phyloP scores from a whole-genome alignment of 2,888 invertebrate genomes.

The Drosophila fungiperda region DNA sequence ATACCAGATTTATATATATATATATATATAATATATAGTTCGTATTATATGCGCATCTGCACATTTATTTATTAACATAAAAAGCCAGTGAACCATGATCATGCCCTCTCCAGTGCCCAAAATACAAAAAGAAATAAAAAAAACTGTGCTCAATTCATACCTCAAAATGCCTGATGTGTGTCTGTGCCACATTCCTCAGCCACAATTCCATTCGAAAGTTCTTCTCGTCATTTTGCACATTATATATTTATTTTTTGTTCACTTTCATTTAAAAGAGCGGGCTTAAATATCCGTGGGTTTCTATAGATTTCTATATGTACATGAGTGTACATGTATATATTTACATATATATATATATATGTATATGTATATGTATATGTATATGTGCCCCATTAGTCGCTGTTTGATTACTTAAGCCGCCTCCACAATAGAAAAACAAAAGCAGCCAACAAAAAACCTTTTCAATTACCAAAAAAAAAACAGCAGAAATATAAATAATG shows the following conservation, averaged over 20 bases:
- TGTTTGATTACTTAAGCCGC: constrained; percentile 73
- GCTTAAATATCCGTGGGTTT: constrained; percentile 39
- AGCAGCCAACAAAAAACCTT: constrained; percentile 46
- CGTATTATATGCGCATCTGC: constrained; percentile 38
- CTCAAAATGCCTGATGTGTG: constrained; percentile 30
- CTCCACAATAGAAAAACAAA: constrained; percentile 41
- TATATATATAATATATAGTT: constrained; percentile 5
- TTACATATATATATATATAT: not conserved
- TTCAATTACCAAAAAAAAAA: constrained; percentile 67
- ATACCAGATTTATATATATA: not conserved
- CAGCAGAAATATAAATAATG: not conserved
- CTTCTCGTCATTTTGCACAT: constrained; percentile 46
- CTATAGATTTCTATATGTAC: constrained; percentile 14
- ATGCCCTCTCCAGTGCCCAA: constrained; percentile 41
- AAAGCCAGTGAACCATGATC: constrained; percentile 81
- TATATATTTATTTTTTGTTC: constrained; percentile 49
- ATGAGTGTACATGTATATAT: too few relatives aligned
- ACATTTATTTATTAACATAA: constrained; percentile 81
- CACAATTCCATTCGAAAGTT: constrained; percentile 57
- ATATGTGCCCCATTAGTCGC: constrained; percentile 49
- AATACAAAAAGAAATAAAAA: constrained; percentile 8
- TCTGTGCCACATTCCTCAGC: constrained; percentile 39
- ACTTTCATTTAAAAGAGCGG: constrained; percentile 53
- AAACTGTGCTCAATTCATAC: constrained; percentile 20
- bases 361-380: not conserved